Evolutionary conservation across 2,113 vertebrate genomes (phyloP).

Genomic region (Artemisiospiza belli): DNA sequence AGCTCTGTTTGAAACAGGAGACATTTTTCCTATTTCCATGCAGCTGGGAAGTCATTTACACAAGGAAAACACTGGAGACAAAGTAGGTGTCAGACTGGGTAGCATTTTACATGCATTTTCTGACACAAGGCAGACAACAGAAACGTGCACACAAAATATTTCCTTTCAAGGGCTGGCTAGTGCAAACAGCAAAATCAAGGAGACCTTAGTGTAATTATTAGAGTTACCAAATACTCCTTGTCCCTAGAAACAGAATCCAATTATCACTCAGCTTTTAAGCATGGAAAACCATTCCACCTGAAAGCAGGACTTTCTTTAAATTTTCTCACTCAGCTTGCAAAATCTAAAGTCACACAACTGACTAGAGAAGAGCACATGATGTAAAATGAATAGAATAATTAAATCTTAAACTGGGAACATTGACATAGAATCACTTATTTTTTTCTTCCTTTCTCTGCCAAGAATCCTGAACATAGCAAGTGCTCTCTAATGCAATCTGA

Average conservation of each 20-base stretch:
- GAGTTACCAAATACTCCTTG: not conserved
- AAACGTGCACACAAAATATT: conserved; percentile 38
- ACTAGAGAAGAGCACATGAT: not conserved
- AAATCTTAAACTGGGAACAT: not conserved
- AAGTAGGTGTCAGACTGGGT: conserved; percentile 59
- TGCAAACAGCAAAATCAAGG: not conserved
- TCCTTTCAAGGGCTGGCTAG: not conserved
- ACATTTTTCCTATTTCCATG: not conserved
- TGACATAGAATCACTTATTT: not conserved
- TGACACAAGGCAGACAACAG: conserved; percentile 58
- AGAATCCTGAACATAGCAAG: not conserved
- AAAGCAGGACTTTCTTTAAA: not conserved
- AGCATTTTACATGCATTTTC: conserved; percentile 49
- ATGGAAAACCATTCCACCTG: not conserved
- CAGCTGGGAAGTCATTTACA: conserved; percentile 30
- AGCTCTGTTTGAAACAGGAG: not conserved
- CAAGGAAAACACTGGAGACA: conserved; percentile 46
- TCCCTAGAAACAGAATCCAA: not conserved
- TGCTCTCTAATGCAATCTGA: not conserved
- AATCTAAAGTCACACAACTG: not conserved
- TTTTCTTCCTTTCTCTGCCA: not conserved
- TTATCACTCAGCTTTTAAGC: not conserved
- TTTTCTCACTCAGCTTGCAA: not conserved
- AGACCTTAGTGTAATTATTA: not conserved
- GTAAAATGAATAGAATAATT: not conserved